A percentile compares a stretch with the other conserved stretches of the same genome.
Conservation (phyloP, 2,888 invertebrate genomes). For the Tholera decimalis region DNA sequence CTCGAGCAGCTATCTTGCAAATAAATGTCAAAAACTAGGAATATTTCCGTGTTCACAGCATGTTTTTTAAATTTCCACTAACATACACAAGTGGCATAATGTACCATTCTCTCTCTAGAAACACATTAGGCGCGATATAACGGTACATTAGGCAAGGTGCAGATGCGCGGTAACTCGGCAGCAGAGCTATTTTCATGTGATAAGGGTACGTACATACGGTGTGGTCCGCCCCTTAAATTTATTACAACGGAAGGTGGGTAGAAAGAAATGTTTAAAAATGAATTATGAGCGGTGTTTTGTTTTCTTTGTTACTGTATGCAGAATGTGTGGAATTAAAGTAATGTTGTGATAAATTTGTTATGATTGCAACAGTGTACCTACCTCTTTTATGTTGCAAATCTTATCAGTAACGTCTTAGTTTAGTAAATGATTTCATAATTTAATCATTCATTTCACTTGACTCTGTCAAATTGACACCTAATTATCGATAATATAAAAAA, state of each 20-base stretch:
- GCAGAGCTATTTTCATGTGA: conserved; percentile 68
- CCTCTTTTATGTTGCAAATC: not conserved
- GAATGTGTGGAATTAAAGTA: conserved; percentile 13
- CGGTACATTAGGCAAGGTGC: conserved; percentile 74
- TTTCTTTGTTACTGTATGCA: conserved; percentile 30
- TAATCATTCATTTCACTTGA: not conserved
- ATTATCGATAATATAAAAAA: too few relatives aligned
- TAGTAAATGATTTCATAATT: not conserved
- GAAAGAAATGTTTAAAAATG: conserved; percentile 57
- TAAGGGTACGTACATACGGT: conserved; percentile 69
- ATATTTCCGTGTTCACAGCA: conserved; percentile 7
- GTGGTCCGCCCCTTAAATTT: conserved; percentile 66
- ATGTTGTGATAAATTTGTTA: conserved; percentile 8
- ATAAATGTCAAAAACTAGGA: conserved; percentile 6
- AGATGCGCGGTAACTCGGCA: conserved; percentile 68
- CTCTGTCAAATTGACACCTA: not conserved
- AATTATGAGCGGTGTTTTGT: conserved; percentile 55
- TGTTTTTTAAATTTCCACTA: conserved; percentile 29
- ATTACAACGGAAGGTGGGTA: conserved; percentile 59
- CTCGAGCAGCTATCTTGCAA: not conserved
- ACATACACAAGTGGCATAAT: conserved; percentile 33
- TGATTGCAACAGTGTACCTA: not conserved
- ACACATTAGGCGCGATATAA: conserved; percentile 68
- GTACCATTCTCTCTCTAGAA: conserved; percentile 61
- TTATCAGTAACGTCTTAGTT: not conserved